A percentile compares a stretch with the other conserved stretches of the same genome.
phyloP scores from a whole-genome alignment of 2,797 vertebrate species.

The Atherinosoma microstoma region DNA sequence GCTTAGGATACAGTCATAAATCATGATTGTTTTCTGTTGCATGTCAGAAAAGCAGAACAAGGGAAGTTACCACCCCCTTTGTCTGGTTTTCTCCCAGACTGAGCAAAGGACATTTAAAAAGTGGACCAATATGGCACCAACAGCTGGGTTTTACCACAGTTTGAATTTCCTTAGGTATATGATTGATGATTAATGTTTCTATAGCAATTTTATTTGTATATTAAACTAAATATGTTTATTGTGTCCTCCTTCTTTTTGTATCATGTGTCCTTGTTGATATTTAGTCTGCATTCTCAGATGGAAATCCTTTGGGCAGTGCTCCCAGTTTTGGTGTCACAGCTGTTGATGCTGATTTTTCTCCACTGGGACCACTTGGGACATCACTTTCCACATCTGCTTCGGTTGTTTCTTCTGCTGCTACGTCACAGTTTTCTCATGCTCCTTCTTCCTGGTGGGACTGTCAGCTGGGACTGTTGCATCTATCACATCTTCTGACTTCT shows the following conservation, averaged over 20 bases:
- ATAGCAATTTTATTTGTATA: no score
- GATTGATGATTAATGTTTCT: no score
- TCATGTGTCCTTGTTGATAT: background rate
- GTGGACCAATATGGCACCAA: background rate
- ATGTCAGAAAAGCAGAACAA: background rate
- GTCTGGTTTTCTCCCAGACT: no score
- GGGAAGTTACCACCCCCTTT: no score
- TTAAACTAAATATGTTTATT: background rate
- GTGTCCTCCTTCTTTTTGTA: background rate
- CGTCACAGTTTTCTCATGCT: background rate
- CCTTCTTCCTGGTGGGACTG: background rate
- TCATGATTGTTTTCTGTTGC: background rate
- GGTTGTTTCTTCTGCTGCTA: background rate
- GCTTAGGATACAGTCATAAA: background rate
- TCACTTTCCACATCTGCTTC: background rate
- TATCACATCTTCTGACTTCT: background rate
- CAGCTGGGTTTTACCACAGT: background rate
- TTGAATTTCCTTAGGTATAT: no score
- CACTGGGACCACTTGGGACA: slow-evolving; percentile 7
- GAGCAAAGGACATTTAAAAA: no score
- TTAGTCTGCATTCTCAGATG: background rate
- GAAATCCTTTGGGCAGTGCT: background rate
- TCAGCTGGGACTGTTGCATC: background rate
- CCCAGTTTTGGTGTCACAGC: background rate
- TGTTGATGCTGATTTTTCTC: background rate